Conservation (phyloP, 2,797 vertebrate genomes). For the Falco novaeseelandiae region DNA sequence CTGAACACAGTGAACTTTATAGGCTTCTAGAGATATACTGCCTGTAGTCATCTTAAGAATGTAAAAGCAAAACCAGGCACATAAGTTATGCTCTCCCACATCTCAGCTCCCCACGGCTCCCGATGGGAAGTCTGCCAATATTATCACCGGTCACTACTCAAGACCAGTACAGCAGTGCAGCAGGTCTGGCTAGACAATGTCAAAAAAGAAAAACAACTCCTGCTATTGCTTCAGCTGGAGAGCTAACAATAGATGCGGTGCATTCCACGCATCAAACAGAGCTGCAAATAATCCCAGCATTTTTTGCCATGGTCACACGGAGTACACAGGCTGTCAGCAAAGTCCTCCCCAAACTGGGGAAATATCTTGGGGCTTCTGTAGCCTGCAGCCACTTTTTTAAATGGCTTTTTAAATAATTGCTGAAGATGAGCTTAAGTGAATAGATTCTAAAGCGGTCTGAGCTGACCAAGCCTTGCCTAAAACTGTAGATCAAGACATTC, state of each 20-base stretch:
- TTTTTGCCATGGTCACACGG: background rate
- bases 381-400: background rate
- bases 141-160: conserved; percentile 5
- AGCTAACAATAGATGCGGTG: conserved; percentile 51
- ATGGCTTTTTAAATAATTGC: background rate
- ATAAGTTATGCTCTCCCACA: background rate
- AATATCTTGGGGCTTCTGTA: background rate
- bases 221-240: conserved; percentile 37
- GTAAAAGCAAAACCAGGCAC: background rate
- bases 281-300: conserved; percentile 57
- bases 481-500: background rate
- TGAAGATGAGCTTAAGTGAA: background rate
- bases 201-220: conserved; percentile 49
- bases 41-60: background rate
- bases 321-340: background rate
- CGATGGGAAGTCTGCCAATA: background rate
- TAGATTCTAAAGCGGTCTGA: background rate
- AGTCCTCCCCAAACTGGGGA: background rate
- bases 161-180: background rate
- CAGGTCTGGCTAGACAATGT: background rate
- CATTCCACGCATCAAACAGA: conserved; percentile 46
- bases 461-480: background rate
- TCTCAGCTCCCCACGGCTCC: background rate
- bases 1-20: background rate
- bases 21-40: background rate